phyloP scores from a whole-genome alignment of 2,113 vertebrate species.

The Pristiophorus japonicus region DNA sequence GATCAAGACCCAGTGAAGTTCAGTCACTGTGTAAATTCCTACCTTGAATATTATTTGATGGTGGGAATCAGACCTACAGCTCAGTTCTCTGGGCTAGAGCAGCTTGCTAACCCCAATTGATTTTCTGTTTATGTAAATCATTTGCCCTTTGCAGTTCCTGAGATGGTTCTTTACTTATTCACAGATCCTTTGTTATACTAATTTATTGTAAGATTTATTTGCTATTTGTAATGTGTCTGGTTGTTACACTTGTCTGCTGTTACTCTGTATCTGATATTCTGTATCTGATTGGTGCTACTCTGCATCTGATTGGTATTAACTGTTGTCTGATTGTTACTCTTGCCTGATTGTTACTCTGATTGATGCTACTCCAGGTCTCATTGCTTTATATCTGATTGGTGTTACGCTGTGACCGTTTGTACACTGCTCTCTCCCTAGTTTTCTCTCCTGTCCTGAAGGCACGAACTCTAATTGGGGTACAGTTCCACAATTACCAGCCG shows the following conservation, averaged over 20 bases:
- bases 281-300: not conserved
- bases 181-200: not conserved
- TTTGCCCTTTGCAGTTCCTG: not conserved
- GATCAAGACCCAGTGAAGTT: not conserved
- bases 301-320: not conserved
- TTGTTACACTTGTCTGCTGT: not conserved
- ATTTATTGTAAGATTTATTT: not conserved
- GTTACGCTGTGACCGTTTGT: not conserved
- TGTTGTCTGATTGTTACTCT: not conserved
- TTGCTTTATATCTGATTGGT: not conserved
- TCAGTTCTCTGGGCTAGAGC: too few relatives aligned
- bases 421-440: not conserved
- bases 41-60: not conserved
- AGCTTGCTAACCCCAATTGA: too few relatives aligned
- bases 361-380: not conserved
- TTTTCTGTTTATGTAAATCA: not conserved
- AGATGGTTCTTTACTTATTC: not conserved
- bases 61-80: too few relatives aligned
- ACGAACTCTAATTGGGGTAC: not conserved
- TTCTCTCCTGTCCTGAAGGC: not conserved
- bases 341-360: not conserved
- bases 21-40: not conserved
- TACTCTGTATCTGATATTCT: not conserved
- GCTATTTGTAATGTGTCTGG: not conserved
- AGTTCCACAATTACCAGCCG: not conserved